Evolutionary conservation across 1,140 invertebrate genomes (phyloP), one percentile per base, ranked within the genome.

Genomic region (Nomia melanderi): DNA sequence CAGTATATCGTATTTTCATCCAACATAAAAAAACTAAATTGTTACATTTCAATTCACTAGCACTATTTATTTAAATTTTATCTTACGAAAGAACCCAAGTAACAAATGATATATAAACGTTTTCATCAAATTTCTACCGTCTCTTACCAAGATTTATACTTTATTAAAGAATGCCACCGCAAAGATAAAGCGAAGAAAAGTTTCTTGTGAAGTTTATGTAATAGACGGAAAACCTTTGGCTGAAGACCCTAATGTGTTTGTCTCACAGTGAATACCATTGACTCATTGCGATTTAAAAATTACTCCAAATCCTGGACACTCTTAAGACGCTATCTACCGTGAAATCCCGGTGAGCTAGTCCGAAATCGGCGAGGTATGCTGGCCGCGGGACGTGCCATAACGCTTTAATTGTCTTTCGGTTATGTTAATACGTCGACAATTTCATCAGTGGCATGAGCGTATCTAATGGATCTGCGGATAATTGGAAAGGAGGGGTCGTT

Each of bases 391-490:
- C 47, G 17, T 57, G 20, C 54, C 47, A 72, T 83, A 72, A 82
- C 76, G 76, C 36, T 72, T 79, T 82, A 83, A 84, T 84, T 75
- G 77, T 75, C 77, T 70, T 71, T 50, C 82, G 79, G 84, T 87
- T 86, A 87, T 86, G 82, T 86, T 86, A 86, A 87, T 86, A 84
- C 67, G 77, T 54, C 78, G 82, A 87, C 86, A 81, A 87, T 87
- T 87, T 86, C 74, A 77, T 84, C 81, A 65, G 66, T 57, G 54
- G 67, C 54, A 73, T 66, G 60, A 64, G 74, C 62, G 63, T 59
- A 62, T 70, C 86, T 87, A 87, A 87, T 85, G 83, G 85, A 87
- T 87, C 77, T 67, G 63, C 36, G 66, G 78, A 78, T 84, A 85
- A 87, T 87, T 87, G 83, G 78, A 77, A 84, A 56, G 62, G 29